Conservation (phyloP, 1,140 invertebrate species). For the Macrocentrus cingulum region DNA sequence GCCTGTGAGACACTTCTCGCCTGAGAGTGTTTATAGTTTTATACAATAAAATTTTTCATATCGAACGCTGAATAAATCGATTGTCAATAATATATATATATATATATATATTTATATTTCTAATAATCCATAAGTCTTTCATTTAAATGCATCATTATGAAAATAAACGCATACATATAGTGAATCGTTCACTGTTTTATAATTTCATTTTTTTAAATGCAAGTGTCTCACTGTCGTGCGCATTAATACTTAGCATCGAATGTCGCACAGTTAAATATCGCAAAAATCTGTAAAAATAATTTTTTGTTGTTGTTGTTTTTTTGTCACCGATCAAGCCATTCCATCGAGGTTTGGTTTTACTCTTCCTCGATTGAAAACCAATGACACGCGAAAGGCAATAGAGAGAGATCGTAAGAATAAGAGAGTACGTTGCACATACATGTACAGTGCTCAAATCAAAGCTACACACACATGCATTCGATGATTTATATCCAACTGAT, state of each 20-base stretch:
- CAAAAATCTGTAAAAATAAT: too few relatives aligned
- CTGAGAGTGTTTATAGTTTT: too few relatives aligned
- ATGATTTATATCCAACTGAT: not conserved
- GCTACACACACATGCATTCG: not conserved
- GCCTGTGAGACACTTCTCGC: conserved; percentile 11
- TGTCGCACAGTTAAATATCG: too few relatives aligned
- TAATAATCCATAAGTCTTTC: conserved; percentile 12
- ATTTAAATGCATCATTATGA: conserved; percentile 12
- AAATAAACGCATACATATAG: too few relatives aligned
- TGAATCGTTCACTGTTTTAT: too few relatives aligned
- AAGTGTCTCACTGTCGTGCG: too few relatives aligned
- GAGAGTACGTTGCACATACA: not conserved
- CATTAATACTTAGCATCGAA: too few relatives aligned
- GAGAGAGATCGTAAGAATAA: not conserved
- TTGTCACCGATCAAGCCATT: too few relatives aligned
- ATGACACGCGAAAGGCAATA: not conserved
- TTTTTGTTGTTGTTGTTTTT: too few relatives aligned
- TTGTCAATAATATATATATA: conserved; percentile 18
- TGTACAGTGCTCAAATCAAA: not conserved
- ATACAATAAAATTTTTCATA: not conserved
- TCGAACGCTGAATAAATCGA: conserved; percentile 11
- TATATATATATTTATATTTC: too few relatives aligned
- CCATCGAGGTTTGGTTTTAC: too few relatives aligned
- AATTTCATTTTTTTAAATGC: too few relatives aligned
- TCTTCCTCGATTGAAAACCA: not conserved